Evolutionary conservation across 2,113 vertebrate genomes (phyloP), one percentile per base, ranked within the genome.

Genomic region (Tonatia bakeri): DNA sequence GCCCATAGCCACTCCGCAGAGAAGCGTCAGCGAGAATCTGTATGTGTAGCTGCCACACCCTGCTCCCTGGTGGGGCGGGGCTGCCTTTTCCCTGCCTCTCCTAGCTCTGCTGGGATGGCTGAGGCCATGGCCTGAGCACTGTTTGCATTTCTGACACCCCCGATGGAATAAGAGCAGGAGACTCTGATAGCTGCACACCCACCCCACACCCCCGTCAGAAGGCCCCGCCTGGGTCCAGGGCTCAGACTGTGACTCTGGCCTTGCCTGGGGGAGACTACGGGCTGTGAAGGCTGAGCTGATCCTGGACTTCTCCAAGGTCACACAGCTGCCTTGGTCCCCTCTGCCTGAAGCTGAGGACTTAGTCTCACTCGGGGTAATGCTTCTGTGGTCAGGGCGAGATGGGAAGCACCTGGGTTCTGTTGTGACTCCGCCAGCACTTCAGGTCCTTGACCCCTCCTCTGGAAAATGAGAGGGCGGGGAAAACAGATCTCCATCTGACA

Each of bases 381-480:
- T 47, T 64, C 24, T 28, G 59, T 10, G 45, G 88, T 56, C 26
- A 19, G 40, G 88, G 36, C 4, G 36, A 59, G n/a, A 8, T 0
- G 11, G 19, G 75, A 80, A 28, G 52, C 4, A 4, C 3, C 26
- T 13, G 43, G 17, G 24, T 36, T 54, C 91, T 52, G n/a, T 26
- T 77, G 64, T 16, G 4, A 45, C 36, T 14, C 69, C 16, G 8
- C 6, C 2, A 17, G 5, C 7, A 7, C 3, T 0, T 13, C 15
- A 28, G 26, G 28, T 10, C 16, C 67, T 70, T 59, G 31, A 33
- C 1, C 61, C 33, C 14, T 91, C n/a, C 33, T 22, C 19, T 43
- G 3, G 24, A n/a, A 72, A 87, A 67, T 1, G n/a, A 20, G 70
- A 54, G 17, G 13, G 33, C 59, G 26, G 17, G 26, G 45, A 19